Evolutionary conservation across 2,113 vertebrate genomes (phyloP).

Genomic region (Atrichornis clamosus): DNA sequence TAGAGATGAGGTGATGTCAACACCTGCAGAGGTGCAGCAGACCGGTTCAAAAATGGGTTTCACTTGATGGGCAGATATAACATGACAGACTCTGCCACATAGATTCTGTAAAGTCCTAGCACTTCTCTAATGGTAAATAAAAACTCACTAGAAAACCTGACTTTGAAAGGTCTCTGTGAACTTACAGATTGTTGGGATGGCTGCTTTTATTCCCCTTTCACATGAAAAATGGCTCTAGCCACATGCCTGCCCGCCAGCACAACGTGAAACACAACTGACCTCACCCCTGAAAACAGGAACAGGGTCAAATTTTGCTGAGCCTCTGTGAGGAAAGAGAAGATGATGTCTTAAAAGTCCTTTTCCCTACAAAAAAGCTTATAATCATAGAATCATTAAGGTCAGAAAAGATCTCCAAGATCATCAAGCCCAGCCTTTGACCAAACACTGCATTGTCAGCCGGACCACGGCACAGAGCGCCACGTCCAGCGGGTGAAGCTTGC

Average conservation of each 20-base stretch:
- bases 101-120: too few relatives aligned
- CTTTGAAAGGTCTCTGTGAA: neutral
- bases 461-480: rapidly evolving
- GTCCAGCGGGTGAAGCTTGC: rapidly evolving
- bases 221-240: neutral
- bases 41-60: neutral
- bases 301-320: neutral
- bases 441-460: rapidly evolving
- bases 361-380: neutral
- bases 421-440: rapidly evolving
- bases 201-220: neutral
- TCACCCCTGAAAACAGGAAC: neutral
- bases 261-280: neutral
- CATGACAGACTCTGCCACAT: neutral
- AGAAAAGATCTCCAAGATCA: neutral
- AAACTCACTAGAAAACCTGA: neutral
- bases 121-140: neutral
- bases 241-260: rapidly evolving
- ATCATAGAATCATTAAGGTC: neutral
- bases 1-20: neutral
- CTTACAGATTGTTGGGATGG: neutral
- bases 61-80: neutral
- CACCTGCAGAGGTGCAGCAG: neutral
- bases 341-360: rapidly evolving
- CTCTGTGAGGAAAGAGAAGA: neutral